Base-by-base conservation (phyloP, 1,140 invertebrate species). In the Aphelinus certus region DNA sequence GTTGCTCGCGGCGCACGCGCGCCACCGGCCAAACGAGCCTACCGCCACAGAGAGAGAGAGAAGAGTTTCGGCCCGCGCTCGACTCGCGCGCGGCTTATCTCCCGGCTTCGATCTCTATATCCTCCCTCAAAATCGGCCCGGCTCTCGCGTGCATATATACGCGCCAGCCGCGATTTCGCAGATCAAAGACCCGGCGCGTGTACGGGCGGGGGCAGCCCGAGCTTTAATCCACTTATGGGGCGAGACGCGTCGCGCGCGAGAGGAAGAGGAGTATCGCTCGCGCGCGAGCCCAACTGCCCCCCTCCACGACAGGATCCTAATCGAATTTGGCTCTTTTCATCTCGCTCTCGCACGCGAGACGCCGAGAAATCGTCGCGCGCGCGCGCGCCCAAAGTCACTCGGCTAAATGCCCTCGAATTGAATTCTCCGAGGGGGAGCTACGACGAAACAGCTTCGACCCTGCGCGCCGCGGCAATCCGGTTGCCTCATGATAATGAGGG, bases 221-320 rank as follows among this genome's bases (percentile, higher is more conserved):
- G 69, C 69, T 71, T 63, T 71, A 71, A 71, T 71, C 69, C 69
- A 71, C 69, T 71, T 63, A 63, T 42, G 60, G 60, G 69, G 53
- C 57, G 68, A 4, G 49, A 66, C 26, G 26, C 26, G 26, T 26
- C 26, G 26, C 26, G n/a, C 42, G 69, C 60, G 60, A 46, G 47
- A 71, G 69, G 46, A 60, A 62, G 49, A 60, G 55, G 45, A 68
- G 55, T 46, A 46, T 42, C 63, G 62, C 60, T n/a, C 51, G 51
- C 4, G 26, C 26, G 26, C 26, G 26, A 26, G 26, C 26, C 26
- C 26, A 26, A 55, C 49, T 51, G 49, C 51, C 47, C 45, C 61
- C 10, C 51, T 6, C 43, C 42, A 26, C 6, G 26, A 10, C 55
- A 26, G 55, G 69, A 71, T 71, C 69, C 69, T 71, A 71, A 71